A percentile compares a stretch with the other conserved stretches of the same genome.
Conservation (phyloP, 2,888 invertebrate genomes). For the Aspidiotus rigidus region DNA sequence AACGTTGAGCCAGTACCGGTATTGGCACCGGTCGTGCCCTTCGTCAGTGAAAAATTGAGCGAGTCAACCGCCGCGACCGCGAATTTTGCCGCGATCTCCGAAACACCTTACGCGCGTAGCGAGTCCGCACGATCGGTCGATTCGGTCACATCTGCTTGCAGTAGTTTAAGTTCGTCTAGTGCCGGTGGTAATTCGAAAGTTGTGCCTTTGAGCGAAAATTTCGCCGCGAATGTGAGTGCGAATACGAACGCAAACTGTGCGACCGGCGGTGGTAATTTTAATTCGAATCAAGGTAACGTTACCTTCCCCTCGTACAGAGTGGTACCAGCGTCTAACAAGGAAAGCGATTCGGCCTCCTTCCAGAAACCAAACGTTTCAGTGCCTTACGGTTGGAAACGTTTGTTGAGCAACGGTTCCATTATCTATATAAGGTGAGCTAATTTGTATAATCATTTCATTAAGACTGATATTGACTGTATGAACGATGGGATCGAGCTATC, state of each 20-base stretch:
- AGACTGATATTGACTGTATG: no score
- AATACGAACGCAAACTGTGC: slow-evolving; percentile 6
- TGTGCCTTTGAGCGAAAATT: slow-evolving; percentile 17
- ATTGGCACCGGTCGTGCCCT: background rate
- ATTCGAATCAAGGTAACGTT: background rate
- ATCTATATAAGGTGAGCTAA: slow-evolving; percentile 61
- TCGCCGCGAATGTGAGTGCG: slow-evolving; percentile 21
- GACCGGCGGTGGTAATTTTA: slow-evolving; percentile 39
- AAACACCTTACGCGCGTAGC: slow-evolving; percentile 43
- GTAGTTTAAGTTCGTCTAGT: slow-evolving; percentile 38
- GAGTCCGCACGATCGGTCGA: slow-evolving; percentile 52
- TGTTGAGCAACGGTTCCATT: slow-evolving; percentile 59
- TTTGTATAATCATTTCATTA: background rate
- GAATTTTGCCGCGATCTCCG: slow-evolving; percentile 20
- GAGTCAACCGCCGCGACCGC: slow-evolving; percentile 11
- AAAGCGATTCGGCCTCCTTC: slow-evolving; percentile 8
- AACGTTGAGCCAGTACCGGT: background rate
- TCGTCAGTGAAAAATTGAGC: slow-evolving; percentile 11
- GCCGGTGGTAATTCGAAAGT: slow-evolving; percentile 16
- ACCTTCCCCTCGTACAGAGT: slow-evolving; percentile 21
- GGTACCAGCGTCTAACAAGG: slow-evolving; percentile 13
- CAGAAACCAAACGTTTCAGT: slow-evolving; percentile 47
- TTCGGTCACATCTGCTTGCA: slow-evolving; percentile 50
- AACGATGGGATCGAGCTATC: no score
- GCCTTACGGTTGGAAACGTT: slow-evolving; percentile 70